Evolutionary conservation across 2,888 invertebrate genomes (phyloP), one percentile per base, ranked within the genome.

Genomic region (Spodoptera picta): DNA sequence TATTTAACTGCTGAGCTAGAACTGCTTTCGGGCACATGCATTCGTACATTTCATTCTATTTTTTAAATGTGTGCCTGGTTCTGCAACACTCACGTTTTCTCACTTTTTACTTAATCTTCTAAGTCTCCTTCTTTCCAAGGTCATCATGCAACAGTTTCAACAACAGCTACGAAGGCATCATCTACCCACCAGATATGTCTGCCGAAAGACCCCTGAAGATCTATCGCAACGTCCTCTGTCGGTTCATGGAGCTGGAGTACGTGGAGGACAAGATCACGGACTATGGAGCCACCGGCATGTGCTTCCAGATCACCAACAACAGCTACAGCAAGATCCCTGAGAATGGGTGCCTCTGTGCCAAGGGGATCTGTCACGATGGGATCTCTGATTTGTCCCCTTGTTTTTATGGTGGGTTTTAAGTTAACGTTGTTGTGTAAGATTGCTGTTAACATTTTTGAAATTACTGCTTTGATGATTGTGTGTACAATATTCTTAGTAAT

Each of bases 201-300:
- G 88, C 92, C 27, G 93, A 92, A 0, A 92, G 91, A 0, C 85
- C 89, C 0, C 93, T 98, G 68, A 90, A 95, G 14, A 85, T 98
- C 7, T 98, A 96, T 87, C 95, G 97, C 27, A 96, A 96, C 76
- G 96, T 97, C 0, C 96, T 98, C 81, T 98, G 98, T 86, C 95
- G 98, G 50, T 95, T 96, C 0, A 80, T 98, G 45, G 96, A 91
- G 72, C 69, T 92, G 42, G 86, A 89, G 24, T 92, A 86, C 63
- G 64, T 81, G 0, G 86, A 81, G 1, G 80, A 59, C 2, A 73
- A 60, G 56, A 69, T 65, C 12, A 80, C 81, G 65, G 81, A 87
- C 9, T 86, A 83, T 12, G 97, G 97, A 0, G 90, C 96, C 0
- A 91, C 95, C 11, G 96, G 95, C 0, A 94, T 95, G 69, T 90